Conservation (phyloP, 2,113 vertebrate genomes). For the Nipponia nippon region DNA sequence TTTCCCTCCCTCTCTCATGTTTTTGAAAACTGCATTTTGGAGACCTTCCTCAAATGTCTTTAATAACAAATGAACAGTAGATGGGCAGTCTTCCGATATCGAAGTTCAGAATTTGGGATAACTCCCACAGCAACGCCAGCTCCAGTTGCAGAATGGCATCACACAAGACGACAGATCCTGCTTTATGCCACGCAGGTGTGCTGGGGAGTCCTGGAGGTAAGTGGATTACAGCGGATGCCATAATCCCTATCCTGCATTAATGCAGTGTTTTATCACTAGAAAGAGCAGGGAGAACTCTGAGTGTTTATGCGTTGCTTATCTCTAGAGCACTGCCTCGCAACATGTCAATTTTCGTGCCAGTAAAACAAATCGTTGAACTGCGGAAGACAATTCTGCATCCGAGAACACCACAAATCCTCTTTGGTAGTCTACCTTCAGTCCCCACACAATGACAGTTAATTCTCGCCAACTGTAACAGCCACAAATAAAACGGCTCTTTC, state of each 20-base stretch:
- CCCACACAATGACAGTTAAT: background rate
- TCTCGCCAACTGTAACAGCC: background rate
- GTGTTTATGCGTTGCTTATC: background rate
- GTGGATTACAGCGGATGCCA: background rate
- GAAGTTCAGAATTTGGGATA: background rate
- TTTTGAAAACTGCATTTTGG: background rate
- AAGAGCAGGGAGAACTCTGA: background rate
- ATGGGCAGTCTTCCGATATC: background rate
- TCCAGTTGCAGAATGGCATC: background rate
- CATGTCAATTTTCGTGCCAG: background rate
- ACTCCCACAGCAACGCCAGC: background rate
- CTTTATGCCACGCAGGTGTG: background rate
- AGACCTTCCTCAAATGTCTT: background rate
- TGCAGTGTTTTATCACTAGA: background rate
- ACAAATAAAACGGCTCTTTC: background rate
- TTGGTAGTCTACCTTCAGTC: too few species aligned
- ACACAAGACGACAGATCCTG: background rate
- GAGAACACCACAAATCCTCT: background rate
- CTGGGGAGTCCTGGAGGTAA: background rate
- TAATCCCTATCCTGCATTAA: background rate
- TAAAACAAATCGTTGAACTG: background rate
- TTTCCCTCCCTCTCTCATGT: fast-evolving
- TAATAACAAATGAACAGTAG: background rate
- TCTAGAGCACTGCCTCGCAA: background rate
- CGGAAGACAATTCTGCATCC: background rate